Evolutionary conservation across 2,888 invertebrate genomes (phyloP), one percentile per base, ranked within the genome.

Genomic region (Phasia obesa): DNA sequence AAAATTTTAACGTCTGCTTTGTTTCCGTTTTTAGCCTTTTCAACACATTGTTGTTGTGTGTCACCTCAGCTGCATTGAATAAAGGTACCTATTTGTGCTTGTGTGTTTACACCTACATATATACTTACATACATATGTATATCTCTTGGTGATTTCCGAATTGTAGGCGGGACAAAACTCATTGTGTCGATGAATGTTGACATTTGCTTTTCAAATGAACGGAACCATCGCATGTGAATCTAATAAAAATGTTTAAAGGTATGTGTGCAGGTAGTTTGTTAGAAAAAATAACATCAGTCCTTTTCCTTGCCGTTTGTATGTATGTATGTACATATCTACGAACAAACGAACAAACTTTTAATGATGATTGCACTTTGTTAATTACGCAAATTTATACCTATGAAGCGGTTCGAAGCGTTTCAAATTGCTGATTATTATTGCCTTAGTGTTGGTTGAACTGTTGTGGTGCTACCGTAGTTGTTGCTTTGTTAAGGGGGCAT

Each of bases 151-250:
- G 44, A 47, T 31, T 44, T 53, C 1, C 7, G 31, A 38, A 77
- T 85, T 84, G 88, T 86, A 87, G 89, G 90, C 89, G 89, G 89
- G 88, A 88, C 88, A 85, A 83, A 82, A 74, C 74, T 70, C 62
- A 81, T 60, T 64, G 17, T 73, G 38, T 59, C 69, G 59, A 69
- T 62, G 53, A 67, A 65, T 69, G 44, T 78, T 82, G 51, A 78
- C 60, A 59, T 78, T 53, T 44, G 19, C 42, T 77, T 44, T 31
- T 67, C 31, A 62, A 81, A 75, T 79, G 60, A 15, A 44, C 73
- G 79, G 23, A 73, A 79, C 23, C 31, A 38, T 35, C 9, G 44
- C 21, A 44, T 53, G 15, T 44, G 38, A 4, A 71, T 47, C 13
- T 23, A 57, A n/a, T n/a, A 4, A n/a, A 42, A 13, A 44, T 21